Percentiles rank a stretch among this genome's conserved stretches.
Evolutionary conservation across 2,888 invertebrate species (phyloP).

Genomic region (Zele albiditarsus): DNA sequence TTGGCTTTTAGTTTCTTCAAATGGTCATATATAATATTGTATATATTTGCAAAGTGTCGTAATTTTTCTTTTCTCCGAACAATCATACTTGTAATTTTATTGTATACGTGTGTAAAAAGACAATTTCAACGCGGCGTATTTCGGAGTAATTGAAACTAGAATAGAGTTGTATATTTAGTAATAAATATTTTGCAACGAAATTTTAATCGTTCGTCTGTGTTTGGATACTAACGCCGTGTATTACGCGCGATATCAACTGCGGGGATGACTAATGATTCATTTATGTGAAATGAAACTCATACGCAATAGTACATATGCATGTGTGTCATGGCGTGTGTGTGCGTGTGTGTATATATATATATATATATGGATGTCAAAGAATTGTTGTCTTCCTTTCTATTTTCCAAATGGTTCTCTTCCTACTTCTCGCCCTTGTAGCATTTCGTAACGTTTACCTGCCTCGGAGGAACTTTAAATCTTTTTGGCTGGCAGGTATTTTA

Average conservation of each 20-base stretch:
- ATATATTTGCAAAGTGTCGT: not conserved
- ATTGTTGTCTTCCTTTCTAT: slow-evolving; percentile 19
- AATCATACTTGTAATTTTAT: not conserved
- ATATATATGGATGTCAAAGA: too few relatives aligned
- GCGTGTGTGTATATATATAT: not conserved
- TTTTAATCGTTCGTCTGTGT: slow-evolving; percentile 35
- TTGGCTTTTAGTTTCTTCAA: not conserved
- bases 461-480: slow-evolving; percentile 28
- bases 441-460: slow-evolving; percentile 29
- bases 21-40: not conserved
- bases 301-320: not conserved
- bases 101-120: not conserved
- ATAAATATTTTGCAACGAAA: slow-evolving; percentile 21
- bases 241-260: not conserved
- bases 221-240: not conserved
- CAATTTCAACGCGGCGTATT: not conserved
- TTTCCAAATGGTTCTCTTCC: slow-evolving; percentile 5
- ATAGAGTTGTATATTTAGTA: not conserved
- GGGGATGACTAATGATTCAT: slow-evolving; percentile 8
- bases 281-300: not conserved
- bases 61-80: not conserved
- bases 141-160: not conserved
- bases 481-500: slow-evolving; percentile 17
- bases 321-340: not conserved
- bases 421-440: not conserved